These are phyloP conservation scores for Mythimna albipuncta DNA, from an alignment of 2,888 invertebrate genomes.

Conservation along the genomic window DNA sequence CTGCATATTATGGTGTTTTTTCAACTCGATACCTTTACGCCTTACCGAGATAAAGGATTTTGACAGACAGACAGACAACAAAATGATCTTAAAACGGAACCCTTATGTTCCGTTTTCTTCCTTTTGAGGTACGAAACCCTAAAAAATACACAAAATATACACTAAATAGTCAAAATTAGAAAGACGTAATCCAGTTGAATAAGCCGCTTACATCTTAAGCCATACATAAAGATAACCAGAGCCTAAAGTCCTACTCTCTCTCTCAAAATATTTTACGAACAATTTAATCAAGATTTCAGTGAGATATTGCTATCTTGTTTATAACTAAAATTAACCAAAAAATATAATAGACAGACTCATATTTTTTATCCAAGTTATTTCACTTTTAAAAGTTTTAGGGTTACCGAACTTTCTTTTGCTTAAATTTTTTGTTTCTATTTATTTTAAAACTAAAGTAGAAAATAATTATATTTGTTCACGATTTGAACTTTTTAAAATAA, in stretches of 20 bases:
- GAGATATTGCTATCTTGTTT: slow-evolving; percentile 68
- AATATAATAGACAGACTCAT: slow-evolving; percentile 48
- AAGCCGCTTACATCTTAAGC: slow-evolving; percentile 19
- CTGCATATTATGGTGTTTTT: too few relatives aligned
- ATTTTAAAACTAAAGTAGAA: slow-evolving; percentile 40
- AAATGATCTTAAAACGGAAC: too few relatives aligned
- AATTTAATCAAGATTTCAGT: slow-evolving; percentile 70
- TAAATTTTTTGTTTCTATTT: slow-evolving; percentile 29
- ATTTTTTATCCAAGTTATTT: slow-evolving; percentile 57
- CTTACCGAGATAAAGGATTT: too few relatives aligned
- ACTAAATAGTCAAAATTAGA: neutral
- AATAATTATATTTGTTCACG: slow-evolving; percentile 8
- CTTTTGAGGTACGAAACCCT: too few relatives aligned
- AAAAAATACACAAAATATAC: neutral
- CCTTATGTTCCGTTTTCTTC: too few relatives aligned
- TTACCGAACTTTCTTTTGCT: slow-evolving; percentile 28
- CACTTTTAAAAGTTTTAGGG: slow-evolving; percentile 46
- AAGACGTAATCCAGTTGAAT: neutral
- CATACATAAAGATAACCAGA: slow-evolving; percentile 57
- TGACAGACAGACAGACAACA: too few relatives aligned
- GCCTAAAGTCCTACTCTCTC: slow-evolving; percentile 53
- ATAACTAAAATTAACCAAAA: slow-evolving; percentile 63
- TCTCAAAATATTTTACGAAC: slow-evolving; percentile 69
- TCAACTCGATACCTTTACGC: too few relatives aligned
- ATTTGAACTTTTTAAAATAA: neutral